Evolutionary conservation across 2,113 vertebrate genomes (phyloP), one percentile per base, ranked within the genome.

Genomic region (Etheostoma spectabile): DNA sequence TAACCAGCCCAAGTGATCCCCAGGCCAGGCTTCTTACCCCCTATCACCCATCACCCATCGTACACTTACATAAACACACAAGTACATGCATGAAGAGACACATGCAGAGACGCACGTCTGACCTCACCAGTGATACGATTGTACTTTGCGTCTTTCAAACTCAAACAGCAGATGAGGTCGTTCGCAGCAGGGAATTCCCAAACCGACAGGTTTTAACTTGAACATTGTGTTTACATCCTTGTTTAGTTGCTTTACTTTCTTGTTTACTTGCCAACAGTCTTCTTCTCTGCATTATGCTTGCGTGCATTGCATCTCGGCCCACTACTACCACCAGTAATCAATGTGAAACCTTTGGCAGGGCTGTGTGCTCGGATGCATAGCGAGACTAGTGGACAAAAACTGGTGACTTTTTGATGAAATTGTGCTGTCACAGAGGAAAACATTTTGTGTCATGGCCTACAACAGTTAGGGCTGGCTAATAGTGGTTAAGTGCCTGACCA

Each of bases 21-120:
- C 46, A 65, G 64, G 64, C 53, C 61, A 46, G 38, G 13, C 80
- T 84, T 49, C 45, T 64, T 63, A 72, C 24, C 67, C 70, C 51
- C 60, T 18, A 73, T 86, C 83, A 91, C 91, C 88, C 67, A 88
- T 89, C 81, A 85, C 91, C 88, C 67, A 88, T 89, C 76, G 83
- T 61, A 64, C 69, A 87, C 70, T 78, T 77, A 75, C 69, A 74
- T 74, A 79, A 62, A 86, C 79, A 71, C 49, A 68, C 59, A 33
- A 42, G 66, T 22, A 22, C 77, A 78, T 60, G 52, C 48, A 82
- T 68, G 67, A 30, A 62, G n/a, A 65, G 8, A 53, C 74, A 62
- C 66, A 42, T 42, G 66, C 59, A 62, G 67, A 45, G 33, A 52
- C 33, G 55, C 33, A 18, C 60, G 24, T 30, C 22, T 62, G 52